Evolutionary conservation across 2,888 invertebrate species (phyloP).

Genomic region (Machimus rusticus): DNA sequence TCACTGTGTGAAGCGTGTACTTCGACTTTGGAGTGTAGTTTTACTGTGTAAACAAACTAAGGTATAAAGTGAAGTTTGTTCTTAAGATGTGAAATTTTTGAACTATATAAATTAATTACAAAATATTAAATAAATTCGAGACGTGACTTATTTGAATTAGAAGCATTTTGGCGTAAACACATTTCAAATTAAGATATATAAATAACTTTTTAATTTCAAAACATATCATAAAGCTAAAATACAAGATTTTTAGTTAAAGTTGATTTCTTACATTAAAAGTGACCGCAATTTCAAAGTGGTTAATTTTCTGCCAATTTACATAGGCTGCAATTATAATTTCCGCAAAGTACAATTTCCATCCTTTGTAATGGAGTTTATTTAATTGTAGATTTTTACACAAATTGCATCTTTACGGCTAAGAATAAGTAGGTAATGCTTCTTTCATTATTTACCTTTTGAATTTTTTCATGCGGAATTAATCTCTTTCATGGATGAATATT

Average conservation of each 20-base stretch:
- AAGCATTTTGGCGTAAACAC: too few species aligned
- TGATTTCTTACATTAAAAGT: not conserved
- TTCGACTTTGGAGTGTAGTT: not conserved
- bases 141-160: too few species aligned
- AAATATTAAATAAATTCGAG: not conserved
- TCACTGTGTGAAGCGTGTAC: not conserved
- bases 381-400: not conserved
- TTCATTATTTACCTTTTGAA: too few species aligned
- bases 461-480: too few species aligned
- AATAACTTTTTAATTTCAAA: too few species aligned
- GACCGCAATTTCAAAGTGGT: not conserved
- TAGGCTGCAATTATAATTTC: not conserved
- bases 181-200: too few species aligned
- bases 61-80: not conserved
- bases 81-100: not conserved
- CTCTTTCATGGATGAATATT: too few species aligned
- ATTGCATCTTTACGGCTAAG: not conserved
- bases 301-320: not conserved
- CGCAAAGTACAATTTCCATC: not conserved
- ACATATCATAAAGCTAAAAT: too few species aligned
- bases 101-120: not conserved
- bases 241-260: not conserved
- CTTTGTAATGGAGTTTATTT: not conserved
- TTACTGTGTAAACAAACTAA: not conserved
- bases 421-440: not conserved